Percentiles rank a stretch among this genome's conserved stretches.
These are phyloP conservation scores for Drosophila paucipuncta DNA, from an alignment of 2,888 invertebrate species.

Conservation along the genomic window DNA sequence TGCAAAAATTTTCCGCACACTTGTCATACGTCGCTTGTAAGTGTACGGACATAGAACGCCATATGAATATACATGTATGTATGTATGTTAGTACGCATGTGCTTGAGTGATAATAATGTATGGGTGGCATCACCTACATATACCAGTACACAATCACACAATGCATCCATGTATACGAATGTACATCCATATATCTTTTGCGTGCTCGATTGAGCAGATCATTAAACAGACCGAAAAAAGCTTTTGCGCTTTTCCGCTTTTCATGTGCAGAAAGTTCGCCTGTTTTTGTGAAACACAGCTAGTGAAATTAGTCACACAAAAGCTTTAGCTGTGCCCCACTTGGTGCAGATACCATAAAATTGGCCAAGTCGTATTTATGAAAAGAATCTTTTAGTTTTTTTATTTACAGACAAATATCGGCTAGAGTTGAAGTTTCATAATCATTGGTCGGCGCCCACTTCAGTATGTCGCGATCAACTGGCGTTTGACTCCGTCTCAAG, in stretches of 20 bases:
- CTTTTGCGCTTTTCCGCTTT: slow-evolving; percentile 1
- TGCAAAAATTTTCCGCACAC: slow-evolving; percentile 53
- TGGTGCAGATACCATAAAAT: background rate
- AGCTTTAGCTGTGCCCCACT: background rate
- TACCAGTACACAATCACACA: slow-evolving; percentile 3
- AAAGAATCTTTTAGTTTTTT: background rate
- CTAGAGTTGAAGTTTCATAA: background rate
- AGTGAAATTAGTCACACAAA: background rate
- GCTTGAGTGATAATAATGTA: slow-evolving; percentile 1
- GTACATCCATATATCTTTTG: background rate
- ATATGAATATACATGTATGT: background rate
- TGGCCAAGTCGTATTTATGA: background rate
- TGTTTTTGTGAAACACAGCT: background rate
- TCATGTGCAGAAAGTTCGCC: background rate
- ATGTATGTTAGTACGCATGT: slow-evolving; percentile 1
- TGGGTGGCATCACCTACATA: slow-evolving; percentile 2
- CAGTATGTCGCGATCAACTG: background rate
- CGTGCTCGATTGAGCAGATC: background rate
- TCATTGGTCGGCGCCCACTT: background rate
- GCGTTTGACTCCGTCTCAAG: background rate
- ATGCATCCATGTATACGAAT: background rate
- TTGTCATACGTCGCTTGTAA: slow-evolving; percentile 23
- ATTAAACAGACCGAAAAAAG: background rate
- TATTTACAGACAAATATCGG: background rate
- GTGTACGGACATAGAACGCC: slow-evolving; percentile 3